Evolutionary conservation across 2,113 vertebrate species (phyloP), one percentile per base, ranked within the genome.

Genomic region (Psettodes erumei): DNA sequence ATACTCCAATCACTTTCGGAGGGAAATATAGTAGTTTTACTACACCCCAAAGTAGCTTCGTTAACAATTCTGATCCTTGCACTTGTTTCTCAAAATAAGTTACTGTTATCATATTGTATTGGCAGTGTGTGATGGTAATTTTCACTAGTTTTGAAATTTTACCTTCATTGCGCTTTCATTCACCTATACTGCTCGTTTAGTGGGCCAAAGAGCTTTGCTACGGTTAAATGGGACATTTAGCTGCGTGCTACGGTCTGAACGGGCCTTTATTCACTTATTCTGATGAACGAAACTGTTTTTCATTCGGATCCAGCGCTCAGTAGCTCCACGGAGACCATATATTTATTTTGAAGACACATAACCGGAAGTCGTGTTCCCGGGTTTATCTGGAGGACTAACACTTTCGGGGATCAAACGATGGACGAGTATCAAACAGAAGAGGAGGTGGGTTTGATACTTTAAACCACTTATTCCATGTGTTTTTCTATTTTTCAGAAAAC

Each of bases 391-490:
- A 9, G n/a, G 6, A 30, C 8, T 58, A 7, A 15, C 28, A 1
- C 1, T 1, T 25, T 1, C 19, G 21, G 8, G 1, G 56, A 8
- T 18, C 12, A 88, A 61, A 16, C 38, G 11, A 91, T 90, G 88
- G 84, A 79, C 15, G 65, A 84, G 2, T 74, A 69, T 40, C 74
- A 86, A 30, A 19, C 61, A 6, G 86, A 89, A 6, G 84, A 89
- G 1, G 82, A 91, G 64, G 90, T 86, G 15, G 5, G 77, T 76
- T 42, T 33, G 0, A 58, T 35, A 2, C 2, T 4, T n/a, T 2
- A 18, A 58, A 65, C 1, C 33, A 30, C 3, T 51, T 5, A 21
- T 45, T 68, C 1, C 11, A 2, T 50, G 4, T 35, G 11, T 55
- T 37, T 53, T 28, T 37, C 8, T 6, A 9, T 7, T 4, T 13